phyloP scores from a whole-genome alignment of 2,797 vertebrate species.

The Synaphobranchus kaupii region DNA sequence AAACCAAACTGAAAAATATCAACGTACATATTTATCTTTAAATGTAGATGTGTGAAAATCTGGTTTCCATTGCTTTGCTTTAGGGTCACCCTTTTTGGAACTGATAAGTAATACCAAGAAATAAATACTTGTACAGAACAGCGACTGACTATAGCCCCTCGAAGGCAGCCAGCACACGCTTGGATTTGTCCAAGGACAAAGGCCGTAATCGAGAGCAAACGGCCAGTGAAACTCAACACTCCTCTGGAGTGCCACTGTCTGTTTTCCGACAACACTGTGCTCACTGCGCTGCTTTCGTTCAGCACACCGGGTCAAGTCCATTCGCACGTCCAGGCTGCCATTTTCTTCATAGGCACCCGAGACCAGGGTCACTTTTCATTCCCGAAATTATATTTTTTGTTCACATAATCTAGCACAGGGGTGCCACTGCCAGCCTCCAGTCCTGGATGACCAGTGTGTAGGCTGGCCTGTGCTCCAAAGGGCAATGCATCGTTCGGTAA shows the following conservation, averaged over 20 bases:
- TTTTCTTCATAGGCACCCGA: neutral
- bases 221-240: neutral
- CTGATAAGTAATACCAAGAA: too few relatives aligned
- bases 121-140: neutral
- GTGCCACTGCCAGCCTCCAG: neutral
- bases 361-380: neutral
- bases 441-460: neutral
- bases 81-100: too few relatives aligned
- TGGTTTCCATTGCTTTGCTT: too few relatives aligned
- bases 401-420: neutral
- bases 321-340: neutral
- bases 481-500: too few relatives aligned
- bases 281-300: neutral
- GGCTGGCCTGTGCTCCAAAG: too few relatives aligned
- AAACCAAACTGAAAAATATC: too few relatives aligned
- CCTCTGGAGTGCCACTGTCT: neutral
- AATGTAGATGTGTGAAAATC: too few relatives aligned
- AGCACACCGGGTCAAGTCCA: neutral
- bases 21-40: too few relatives aligned
- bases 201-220: neutral
- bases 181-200: neutral
- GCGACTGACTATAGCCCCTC: neutral
- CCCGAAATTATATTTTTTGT: neutral
- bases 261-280: neutral
- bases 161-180: neutral